These are phyloP conservation scores for Eristalinus sepulchralis DNA, from an alignment of 2,888 invertebrate genomes.

Conservation along the genomic window DNA sequence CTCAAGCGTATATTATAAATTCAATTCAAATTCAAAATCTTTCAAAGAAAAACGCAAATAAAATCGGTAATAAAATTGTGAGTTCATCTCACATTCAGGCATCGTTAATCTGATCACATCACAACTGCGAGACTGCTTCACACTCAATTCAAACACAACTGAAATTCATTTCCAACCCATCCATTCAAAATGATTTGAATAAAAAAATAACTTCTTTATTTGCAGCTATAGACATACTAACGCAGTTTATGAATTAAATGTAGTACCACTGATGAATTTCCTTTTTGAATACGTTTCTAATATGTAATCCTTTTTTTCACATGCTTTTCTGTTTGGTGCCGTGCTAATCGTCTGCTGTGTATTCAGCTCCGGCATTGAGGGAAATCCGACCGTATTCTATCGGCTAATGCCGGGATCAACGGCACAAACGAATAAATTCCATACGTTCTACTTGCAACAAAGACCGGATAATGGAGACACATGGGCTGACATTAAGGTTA, in stretches of 20 bases:
- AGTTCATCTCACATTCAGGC: no score
- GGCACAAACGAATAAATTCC: slow-evolving; percentile 96
- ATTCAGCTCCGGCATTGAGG: slow-evolving; percentile 95
- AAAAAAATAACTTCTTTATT: slow-evolving; percentile 14
- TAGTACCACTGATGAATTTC: background rate
- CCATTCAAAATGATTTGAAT: background rate
- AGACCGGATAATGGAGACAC: slow-evolving; percentile 95
- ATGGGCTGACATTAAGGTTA: slow-evolving; percentile 98
- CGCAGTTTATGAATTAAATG: slow-evolving; percentile 2
- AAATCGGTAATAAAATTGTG: no score
- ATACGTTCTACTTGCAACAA: slow-evolving; percentile 97
- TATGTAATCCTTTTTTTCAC: slow-evolving; percentile 29
- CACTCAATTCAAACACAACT: background rate
- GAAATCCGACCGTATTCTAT: slow-evolving; percentile 97
- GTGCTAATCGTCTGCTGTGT: slow-evolving; percentile 72
- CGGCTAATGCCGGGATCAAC: slow-evolving; percentile 97
- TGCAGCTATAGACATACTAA: slow-evolving; percentile 27
- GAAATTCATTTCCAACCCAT: background rate
- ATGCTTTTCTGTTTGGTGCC: background rate
- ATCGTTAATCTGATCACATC: no score
- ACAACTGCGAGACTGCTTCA: background rate
- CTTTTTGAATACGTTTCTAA: slow-evolving; percentile 26
- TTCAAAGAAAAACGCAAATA: no score
- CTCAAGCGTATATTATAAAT: no score
- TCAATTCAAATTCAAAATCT: no score